Evolutionary conservation across 2,113 vertebrate species (phyloP).

Genomic region (Panthera leo): DNA sequence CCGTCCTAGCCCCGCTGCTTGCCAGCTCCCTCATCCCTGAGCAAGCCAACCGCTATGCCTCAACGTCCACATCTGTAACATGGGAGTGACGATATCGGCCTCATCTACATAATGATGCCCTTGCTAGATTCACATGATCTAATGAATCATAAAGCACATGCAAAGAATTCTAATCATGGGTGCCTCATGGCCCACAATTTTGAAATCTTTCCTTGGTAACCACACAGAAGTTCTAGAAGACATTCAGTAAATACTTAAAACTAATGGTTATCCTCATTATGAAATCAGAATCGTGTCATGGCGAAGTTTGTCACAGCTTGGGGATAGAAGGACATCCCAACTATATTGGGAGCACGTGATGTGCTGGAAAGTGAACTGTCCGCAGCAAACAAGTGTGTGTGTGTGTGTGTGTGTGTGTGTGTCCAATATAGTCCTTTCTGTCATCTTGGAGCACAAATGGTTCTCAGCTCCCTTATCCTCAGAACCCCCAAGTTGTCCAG

Average conservation of each 20-base stretch:
- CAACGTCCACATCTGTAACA: neutral
- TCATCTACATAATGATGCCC: neutral
- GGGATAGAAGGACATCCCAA: neutral
- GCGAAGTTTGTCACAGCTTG: neutral
- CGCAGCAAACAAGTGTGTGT: neutral
- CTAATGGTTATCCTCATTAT: neutral
- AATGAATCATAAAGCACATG: neutral
- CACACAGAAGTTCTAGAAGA: neutral
- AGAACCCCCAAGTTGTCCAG: no score
- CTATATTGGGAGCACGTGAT: accelerated
- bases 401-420: neutral
- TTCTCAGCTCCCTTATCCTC: neutral
- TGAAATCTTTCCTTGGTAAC: neutral
- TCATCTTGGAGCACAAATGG: neutral
- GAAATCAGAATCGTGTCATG: neutral
- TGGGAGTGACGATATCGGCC: no score
- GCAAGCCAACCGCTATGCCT: neutral
- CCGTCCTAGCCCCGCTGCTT: neutral
- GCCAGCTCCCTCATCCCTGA: neutral
- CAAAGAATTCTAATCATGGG: neutral
- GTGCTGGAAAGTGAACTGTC: neutral
- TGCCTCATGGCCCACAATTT: neutral
- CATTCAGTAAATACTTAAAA: neutral
- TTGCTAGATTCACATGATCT: neutral
- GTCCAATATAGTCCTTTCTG: neutral